phyloP scores from a whole-genome alignment of 2,888 invertebrate species.

The Cryptocephalus primarius region DNA sequence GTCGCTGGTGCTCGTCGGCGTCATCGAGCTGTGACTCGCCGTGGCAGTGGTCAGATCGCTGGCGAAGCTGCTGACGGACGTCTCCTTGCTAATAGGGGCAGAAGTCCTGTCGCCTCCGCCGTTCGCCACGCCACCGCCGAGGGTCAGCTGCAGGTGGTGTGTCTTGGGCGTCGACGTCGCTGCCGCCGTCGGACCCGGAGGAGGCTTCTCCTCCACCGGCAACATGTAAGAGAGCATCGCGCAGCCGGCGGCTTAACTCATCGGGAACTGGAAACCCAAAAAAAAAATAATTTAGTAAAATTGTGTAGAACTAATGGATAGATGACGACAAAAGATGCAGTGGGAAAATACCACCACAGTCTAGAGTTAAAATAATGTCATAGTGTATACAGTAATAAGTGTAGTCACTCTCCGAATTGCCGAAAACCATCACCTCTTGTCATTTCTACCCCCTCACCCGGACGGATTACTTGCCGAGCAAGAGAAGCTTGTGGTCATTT shows the following conservation, averaged over 20 bases:
- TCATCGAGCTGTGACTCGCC: slow-evolving; percentile 41
- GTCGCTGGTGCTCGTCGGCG: slow-evolving; percentile 47
- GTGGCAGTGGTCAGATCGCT: slow-evolving; percentile 53
- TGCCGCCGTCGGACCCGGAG: slow-evolving; percentile 41
- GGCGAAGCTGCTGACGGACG: slow-evolving; percentile 60
- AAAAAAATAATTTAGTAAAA: neutral
- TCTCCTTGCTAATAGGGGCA: slow-evolving; percentile 47
- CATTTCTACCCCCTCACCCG: no score
- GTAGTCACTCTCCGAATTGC: no score
- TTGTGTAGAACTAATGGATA: neutral
- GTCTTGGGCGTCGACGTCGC: no score
- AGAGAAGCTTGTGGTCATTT: no score
- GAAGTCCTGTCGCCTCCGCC: slow-evolving; percentile 25
- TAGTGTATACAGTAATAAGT: no score
- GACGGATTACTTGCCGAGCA: no score
- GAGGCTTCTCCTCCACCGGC: slow-evolving; percentile 67
- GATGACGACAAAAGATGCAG: no score
- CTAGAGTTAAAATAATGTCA: no score
- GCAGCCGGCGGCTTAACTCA: neutral
- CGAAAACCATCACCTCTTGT: no score
- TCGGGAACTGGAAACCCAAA: neutral
- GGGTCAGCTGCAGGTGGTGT: slow-evolving; percentile 40
- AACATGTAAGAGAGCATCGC: slow-evolving; percentile 70
- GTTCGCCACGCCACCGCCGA: slow-evolving; percentile 25
- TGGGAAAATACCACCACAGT: no score